These are phyloP conservation scores for Sebastes diploproa DNA, from an alignment of 2,797 vertebrate species.

Conservation along the genomic window DNA sequence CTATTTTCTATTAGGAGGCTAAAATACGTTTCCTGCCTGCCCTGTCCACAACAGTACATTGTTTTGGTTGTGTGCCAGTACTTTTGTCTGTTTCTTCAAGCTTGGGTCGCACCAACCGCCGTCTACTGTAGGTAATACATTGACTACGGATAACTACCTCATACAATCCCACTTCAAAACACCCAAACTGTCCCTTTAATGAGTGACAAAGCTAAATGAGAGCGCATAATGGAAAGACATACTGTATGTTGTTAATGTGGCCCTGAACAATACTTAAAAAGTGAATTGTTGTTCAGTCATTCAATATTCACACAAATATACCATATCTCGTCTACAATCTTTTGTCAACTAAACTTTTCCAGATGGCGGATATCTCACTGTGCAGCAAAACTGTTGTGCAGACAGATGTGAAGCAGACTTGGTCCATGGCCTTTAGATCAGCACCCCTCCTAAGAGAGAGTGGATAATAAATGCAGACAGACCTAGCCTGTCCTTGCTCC, in stretches of 20 bases:
- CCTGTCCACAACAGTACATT: no score
- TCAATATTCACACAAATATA: not conserved
- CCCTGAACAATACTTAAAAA: not conserved
- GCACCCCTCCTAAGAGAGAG: not conserved
- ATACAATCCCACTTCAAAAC: no score
- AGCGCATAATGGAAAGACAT: not conserved
- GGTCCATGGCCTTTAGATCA: slow-evolving; percentile 27
- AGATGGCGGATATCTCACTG: slow-evolving; percentile 17
- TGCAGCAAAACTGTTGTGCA: slow-evolving; percentile 8
- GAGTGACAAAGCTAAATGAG: not conserved
- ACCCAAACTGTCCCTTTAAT: not conserved
- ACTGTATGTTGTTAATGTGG: not conserved
- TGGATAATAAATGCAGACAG: slow-evolving; percentile 48
- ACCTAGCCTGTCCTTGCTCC: slow-evolving; percentile 42
- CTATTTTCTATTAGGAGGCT: no score
- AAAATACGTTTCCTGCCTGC: no score
- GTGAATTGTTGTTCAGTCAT: not conserved
- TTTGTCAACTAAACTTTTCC: slow-evolving; percentile 1
- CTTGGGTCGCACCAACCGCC: no score
- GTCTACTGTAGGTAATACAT: no score
- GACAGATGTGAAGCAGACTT: slow-evolving; percentile 42
- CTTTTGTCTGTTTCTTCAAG: no score
- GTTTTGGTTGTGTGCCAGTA: no score
- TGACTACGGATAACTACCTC: no score
- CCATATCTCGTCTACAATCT: not conserved